Evolutionary conservation across 2,797 vertebrate genomes (phyloP), one percentile per base, ranked within the genome.

Genomic region (Trematomus bernacchii): DNA sequence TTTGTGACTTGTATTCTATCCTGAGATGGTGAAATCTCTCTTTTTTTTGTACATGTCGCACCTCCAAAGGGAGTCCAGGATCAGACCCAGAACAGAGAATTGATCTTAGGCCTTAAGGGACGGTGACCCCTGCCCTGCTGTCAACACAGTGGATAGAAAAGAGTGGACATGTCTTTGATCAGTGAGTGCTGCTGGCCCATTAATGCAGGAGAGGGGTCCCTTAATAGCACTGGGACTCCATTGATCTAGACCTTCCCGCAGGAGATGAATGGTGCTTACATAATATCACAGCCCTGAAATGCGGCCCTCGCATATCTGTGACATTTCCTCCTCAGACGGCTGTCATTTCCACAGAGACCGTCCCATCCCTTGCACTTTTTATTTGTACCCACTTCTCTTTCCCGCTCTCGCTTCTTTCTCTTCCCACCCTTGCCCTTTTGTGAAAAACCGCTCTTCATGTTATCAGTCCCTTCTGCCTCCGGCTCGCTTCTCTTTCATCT

Each of bases 241-340:
- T 91, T 89, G 89, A 92, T 91, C 66, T 48, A 78, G 74, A 85
- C 83, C 88, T 88, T 89, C 82, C 85, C 85, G 89, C 84, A 84
- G 71, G 72, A 88, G 88, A 92, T 86, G 88, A 92, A 90, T 82
- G 71, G 72, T 30, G 62, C 79, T 87, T 76, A 74, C 79, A 77
- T 83, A 86, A 87, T 86, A 91, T 87, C 80, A 80, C 80, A 81
- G 84, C 85, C 77, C 58, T 2, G 33, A 84, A 91, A 89, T 76
- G 9, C 71, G 70, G 62, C 71, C 71, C 75, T 89, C 75, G 21
- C 78, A 87, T 87, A 84, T 86, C 89, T 82, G 66, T 93, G 92
- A 92, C 91, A 93, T 94, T 92, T 93, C 85, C 86, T 80, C 82
- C 76, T 79, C 51, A 85, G 77, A 88, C 18, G 40, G 77, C 77